phyloP scores from a whole-genome alignment of 2,888 invertebrate genomes.

The Cistogaster globosa region DNA sequence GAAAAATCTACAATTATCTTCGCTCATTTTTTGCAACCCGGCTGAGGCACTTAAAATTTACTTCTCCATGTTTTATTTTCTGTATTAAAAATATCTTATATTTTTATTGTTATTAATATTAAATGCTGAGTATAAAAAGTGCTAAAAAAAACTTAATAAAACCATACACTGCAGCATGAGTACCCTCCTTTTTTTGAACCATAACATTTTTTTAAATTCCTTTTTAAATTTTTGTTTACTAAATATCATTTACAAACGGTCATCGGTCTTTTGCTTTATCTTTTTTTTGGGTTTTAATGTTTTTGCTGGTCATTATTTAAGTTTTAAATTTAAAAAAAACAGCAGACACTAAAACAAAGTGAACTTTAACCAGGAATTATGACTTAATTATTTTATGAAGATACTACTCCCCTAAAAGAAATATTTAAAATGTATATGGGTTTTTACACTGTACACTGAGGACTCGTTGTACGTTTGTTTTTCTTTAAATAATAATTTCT shows the following conservation, averaged over 20 bases:
- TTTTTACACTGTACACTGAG: not conserved
- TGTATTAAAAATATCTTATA: too few relatives aligned
- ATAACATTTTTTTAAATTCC: conserved; percentile 49
- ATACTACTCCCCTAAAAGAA: not conserved
- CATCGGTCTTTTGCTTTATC: conserved; percentile 9
- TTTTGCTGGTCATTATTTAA: conserved; percentile 7
- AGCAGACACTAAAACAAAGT: conserved; percentile 14
- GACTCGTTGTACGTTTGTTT: not conserved
- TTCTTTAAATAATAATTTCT: not conserved
- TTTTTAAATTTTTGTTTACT: not conserved
- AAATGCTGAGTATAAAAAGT: too few relatives aligned
- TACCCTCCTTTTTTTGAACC: conserved; percentile 38
- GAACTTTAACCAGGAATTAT: conserved; percentile 59
- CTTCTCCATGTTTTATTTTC: too few relatives aligned
- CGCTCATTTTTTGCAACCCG: too few relatives aligned
- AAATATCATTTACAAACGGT: not conserved
- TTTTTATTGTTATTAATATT: too few relatives aligned
- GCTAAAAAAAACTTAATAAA: too few relatives aligned
- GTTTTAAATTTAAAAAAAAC: not conserved
- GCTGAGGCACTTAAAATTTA: too few relatives aligned
- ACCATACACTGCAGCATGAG: not conserved
- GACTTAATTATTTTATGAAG: conserved; percentile 52
- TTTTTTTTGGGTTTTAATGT: not conserved
- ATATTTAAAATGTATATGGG: not conserved
- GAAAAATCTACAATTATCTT: too few relatives aligned